Evolutionary conservation across 1,140 invertebrate species (phyloP).

Genomic region (Zaprionus africanus): DNA sequence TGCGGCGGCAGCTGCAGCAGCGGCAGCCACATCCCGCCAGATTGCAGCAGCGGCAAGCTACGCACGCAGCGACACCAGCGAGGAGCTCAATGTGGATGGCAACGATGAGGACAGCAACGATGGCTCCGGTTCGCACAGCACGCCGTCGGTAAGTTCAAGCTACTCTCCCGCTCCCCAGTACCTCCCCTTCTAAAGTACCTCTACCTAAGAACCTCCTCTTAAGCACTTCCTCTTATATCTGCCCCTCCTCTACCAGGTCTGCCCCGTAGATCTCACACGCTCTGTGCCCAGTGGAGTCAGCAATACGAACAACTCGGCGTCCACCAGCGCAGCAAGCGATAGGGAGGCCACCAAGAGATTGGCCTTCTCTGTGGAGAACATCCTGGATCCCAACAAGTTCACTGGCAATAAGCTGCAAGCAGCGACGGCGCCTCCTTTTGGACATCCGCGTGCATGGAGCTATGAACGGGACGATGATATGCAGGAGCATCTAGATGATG

Average conservation of each 20-base stretch:
- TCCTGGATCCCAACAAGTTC: slow-evolving; percentile 95
- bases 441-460: slow-evolving; percentile 82
- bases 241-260: slow-evolving; percentile 54
- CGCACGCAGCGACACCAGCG: slow-evolving; percentile 83
- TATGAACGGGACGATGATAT: slow-evolving; percentile 86
- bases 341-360: slow-evolving; percentile 85
- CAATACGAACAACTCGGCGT: slow-evolving; percentile 52
- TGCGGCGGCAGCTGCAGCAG: slow-evolving; percentile 77
- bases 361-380: slow-evolving; percentile 96
- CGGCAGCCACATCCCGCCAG: slow-evolving; percentile 77
- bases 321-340: slow-evolving; percentile 70
- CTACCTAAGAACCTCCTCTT: too few relatives aligned
- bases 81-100: slow-evolving; percentile 82
- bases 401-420: slow-evolving; percentile 86
- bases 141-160: slow-evolving; percentile 77
- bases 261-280: slow-evolving; percentile 83
- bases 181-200: not conserved
- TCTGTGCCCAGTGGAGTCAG: slow-evolving; percentile 64
- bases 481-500: slow-evolving; percentile 79
- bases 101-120: slow-evolving; percentile 83
- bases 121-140: slow-evolving; percentile 72
- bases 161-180: too few relatives aligned
- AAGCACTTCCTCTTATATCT: not conserved
- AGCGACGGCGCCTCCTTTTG: slow-evolving; percentile 39
- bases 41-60: slow-evolving; percentile 81